Base-by-base conservation (phyloP, 1,140 invertebrate genomes). In the Drosophila melanica region DNA sequence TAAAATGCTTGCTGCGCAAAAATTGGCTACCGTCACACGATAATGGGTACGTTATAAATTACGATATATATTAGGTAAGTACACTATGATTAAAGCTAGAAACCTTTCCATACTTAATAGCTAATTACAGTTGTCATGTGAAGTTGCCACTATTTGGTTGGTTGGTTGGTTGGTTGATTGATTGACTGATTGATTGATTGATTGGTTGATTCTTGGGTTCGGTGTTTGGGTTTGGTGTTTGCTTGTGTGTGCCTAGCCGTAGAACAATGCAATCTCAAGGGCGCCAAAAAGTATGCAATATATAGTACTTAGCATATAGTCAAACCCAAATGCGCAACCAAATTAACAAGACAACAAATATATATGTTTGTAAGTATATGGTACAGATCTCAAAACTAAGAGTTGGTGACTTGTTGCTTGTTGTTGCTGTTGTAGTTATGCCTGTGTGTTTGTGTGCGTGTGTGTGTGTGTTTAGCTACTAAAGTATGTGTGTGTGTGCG, bases 261-360 rank as follows among this genome's bases (percentile, higher is more conserved):
- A 50, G 62, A 86, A 81, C 75, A 87, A 86, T 86, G 81, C 82
- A 86, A 79, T 82, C 67, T 86, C 75, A 87, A 87, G 79, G 81
- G 68, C 79, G 59, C 69, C 82, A 81, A 85, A 79, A 86, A 65
- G 55, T 87, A 86, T 86, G 81, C 81, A 86, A 79, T 86, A 87
- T 81, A 81, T 81, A 78, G 45, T 77, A 69, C 74, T 77, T 80
- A 75, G 73, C 66, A 77, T 77, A 72, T 81, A 85, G 65, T 82
- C 72, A 82, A 89, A 87, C 82, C 82, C 82, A 86, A 86, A 86
- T 86, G 84, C 82, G 67, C 76, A 86, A 87, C 78, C 82, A 86
- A 86, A 85, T 53, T 67, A 81, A 87, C 81, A 86, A 86, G 81
- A 81, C 78, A 86, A 87, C 82, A 86, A 85, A 86, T 80, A 86